Base-by-base conservation (phyloP, 2,888 invertebrate genomes). In the Drosophila colorata region DNA sequence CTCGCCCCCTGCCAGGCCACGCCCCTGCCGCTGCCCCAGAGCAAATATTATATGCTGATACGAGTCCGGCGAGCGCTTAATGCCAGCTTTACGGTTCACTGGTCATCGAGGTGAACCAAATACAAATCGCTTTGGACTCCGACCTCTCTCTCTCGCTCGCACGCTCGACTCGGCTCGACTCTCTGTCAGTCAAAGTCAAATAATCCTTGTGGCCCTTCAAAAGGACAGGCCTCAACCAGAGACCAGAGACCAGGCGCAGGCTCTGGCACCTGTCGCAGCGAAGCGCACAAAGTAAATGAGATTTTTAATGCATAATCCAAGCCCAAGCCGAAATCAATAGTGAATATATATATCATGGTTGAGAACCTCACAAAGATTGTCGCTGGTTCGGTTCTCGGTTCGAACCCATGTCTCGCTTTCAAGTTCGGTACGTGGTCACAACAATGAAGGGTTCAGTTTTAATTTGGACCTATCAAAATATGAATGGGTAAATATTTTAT, bases 81-180 rank as follows among this genome's bases (percentile, higher is more conserved):
- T 28, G 28, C 28, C 33, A 48, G 35, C 48, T 67, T 72, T 25
- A 67, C 57, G 69, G 40, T 46, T 74, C 56, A 68, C 57, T 61
- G 72, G 31, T 52, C 20, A 68, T 41, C 52, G 69, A 74, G 71
- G 71, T 68, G 40, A 48, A 49, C 60, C 59, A 55, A 74, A 56
- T 47, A 20, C 51, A 44, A 65, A 58, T 64, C 41, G 49, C 43
- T 68, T 46, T 14, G 31, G 0, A n/a, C 20, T 20, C 20, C 33
- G 4, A 33, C 13, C 33, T 3, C 7, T 28, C 25, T 8, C 7
- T n/a, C n/a, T 31, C 9, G 8, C 28, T 4, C 31, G 9, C 11
- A 11, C 25, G 6, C 25, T 28, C 25, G 25, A 8, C 25, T 7
- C 31, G 25, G 25, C 25, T 28, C 28, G 9, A 28, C 3, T 33